These are phyloP conservation scores for Chaetodon auriga DNA, from an alignment of 2,113 vertebrate genomes.

Conservation along the genomic window DNA sequence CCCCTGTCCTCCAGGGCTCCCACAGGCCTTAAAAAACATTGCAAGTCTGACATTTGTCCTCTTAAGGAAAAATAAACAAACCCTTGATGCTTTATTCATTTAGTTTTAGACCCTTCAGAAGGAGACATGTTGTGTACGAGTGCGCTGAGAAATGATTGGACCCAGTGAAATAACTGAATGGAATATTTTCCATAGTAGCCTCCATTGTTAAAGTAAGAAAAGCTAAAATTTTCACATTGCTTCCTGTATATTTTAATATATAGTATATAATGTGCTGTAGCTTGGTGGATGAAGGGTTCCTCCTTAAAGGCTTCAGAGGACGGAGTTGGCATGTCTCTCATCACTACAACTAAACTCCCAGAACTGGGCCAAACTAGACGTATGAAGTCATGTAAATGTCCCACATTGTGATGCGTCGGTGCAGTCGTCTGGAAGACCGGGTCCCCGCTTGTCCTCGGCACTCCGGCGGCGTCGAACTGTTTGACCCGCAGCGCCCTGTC, in stretches of 20 bases:
- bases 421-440: not conserved
- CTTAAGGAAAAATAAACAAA: conserved; percentile 41
- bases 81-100: conserved; percentile 37
- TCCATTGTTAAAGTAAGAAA: not conserved
- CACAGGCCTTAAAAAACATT: conserved; percentile 41
- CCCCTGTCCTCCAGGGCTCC: conserved; percentile 48
- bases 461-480: not conserved
- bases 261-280: not conserved
- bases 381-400: conserved; percentile 2
- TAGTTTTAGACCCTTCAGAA: not conserved
- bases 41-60: conserved; percentile 58
- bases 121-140: not conserved
- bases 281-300: not conserved
- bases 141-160: not conserved
- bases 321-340: not conserved
- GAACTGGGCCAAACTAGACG: conserved; percentile 12
- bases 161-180: not conserved
- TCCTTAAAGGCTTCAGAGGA: not conserved
- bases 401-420: not conserved
- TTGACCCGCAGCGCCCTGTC: conserved; percentile 52
- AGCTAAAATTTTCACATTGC: not conserved
- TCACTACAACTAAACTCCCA: conserved; percentile 1
- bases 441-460: not conserved
- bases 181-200: not conserved
- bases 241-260: not conserved